Percentiles rank a stretch among this genome's conserved stretches.
phyloP scores from a whole-genome alignment of 2,797 vertebrate genomes.

The Melanotaenia maccullochi region DNA sequence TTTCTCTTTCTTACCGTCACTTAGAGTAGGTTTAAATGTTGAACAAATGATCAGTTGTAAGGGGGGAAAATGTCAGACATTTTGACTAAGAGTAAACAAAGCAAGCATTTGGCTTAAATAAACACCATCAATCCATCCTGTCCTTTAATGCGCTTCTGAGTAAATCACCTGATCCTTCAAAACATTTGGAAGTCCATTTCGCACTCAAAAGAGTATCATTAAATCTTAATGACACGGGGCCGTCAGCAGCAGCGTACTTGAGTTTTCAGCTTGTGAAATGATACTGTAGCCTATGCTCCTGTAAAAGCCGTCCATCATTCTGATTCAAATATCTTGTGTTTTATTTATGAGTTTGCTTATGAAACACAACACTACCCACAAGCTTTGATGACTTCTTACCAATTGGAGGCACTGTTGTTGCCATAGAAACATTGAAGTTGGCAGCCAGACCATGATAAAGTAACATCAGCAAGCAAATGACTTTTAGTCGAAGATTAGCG shows the following conservation, averaged over 20 bases:
- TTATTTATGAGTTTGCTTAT: constrained; percentile 65
- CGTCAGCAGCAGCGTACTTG: constrained; percentile 47
- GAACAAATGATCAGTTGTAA: constrained; percentile 25
- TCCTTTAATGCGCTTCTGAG: constrained; percentile 10
- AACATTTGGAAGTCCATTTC: constrained; percentile 37
- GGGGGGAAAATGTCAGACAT: neutral
- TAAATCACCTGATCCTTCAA: constrained; percentile 23
- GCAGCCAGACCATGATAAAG: constrained; percentile 30
- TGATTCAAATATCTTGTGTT: constrained; percentile 53
- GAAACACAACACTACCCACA: constrained; percentile 58
- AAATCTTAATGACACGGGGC: constrained; percentile 49
- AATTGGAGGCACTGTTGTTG: constrained; percentile 54
- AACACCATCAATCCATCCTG: constrained; percentile 8
- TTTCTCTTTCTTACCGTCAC: constrained; percentile 30
- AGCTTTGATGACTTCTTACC: constrained; percentile 39
- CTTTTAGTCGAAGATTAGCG: constrained; percentile 13
- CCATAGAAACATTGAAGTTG: constrained; percentile 61
- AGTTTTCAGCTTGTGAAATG: constrained; percentile 51
- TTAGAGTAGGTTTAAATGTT: constrained; percentile 15
- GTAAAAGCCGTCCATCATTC: constrained; percentile 49
- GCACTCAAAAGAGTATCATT: constrained; percentile 52
- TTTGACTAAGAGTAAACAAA: neutral
- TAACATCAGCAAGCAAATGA: constrained; percentile 27
- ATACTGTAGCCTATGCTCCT: constrained; percentile 30
- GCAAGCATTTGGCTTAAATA: constrained; percentile 12